Percentiles rank a stretch among this genome's conserved stretches.
Evolutionary conservation across 2,888 invertebrate species (phyloP).

Genomic region (Dichetophora obliterata): DNA sequence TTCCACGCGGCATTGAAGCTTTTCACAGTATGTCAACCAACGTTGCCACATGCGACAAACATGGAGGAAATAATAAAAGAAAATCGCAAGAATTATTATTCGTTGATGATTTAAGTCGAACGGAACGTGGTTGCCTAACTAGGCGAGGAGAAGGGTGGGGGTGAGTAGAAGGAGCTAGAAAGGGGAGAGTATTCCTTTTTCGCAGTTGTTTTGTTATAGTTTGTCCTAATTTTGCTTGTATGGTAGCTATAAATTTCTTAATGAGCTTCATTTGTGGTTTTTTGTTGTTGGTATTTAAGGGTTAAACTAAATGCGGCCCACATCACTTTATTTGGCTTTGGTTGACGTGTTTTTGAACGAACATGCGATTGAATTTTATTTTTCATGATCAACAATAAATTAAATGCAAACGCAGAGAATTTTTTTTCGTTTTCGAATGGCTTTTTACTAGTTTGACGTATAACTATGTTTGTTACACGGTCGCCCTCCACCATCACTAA

Average conservation of each 20-base stretch:
- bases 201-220: conserved; percentile 54
- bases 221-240: conserved; percentile 62
- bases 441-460: no score
- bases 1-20: background rate
- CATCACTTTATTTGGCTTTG: background rate
- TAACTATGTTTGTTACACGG: no score
- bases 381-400: background rate
- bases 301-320: background rate
- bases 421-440: no score
- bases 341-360: background rate
- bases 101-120: background rate
- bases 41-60: background rate
- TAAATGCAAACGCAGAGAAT: no score
- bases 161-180: background rate
- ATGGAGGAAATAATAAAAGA: background rate
- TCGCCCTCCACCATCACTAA: no score
- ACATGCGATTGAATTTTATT: background rate
- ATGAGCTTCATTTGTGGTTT: conserved; percentile 53
- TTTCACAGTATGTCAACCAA: background rate
- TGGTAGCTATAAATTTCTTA: conserved; percentile 64
- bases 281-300: conserved; percentile 2
- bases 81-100: background rate
- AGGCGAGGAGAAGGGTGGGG: no score
- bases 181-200: background rate
- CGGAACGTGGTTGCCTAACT: background rate